Evolutionary conservation across 1,140 invertebrate species (phyloP), one percentile per base, ranked within the genome.

Genomic region (Pseudomyrmex sp.): DNA sequence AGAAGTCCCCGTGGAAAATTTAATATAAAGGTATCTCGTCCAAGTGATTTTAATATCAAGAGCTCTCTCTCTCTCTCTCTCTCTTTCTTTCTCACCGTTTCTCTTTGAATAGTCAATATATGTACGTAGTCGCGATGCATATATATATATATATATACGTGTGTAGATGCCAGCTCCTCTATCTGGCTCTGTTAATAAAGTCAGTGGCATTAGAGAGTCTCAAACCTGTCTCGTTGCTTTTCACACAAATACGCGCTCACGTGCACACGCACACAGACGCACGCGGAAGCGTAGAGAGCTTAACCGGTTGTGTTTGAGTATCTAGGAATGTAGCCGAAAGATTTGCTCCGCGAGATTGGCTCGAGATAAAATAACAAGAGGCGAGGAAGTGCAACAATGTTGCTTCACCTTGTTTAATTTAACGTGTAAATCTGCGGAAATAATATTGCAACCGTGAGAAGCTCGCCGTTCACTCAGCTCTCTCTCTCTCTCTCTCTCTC

Each of bases 21-120:
- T 85, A 82, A 85, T 82, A 85, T 69, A 48, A 85, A 62, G n/a
- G 44, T 50, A 59, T 56, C 52, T 69, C 44, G 70, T 54, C 35
- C 23, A 68, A 48, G 56, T 82, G 58, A 85, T 85, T 75, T 82
- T 85, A 85, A 87, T 85, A 87, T 87, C 58, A 59, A 18, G 35
- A 48, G 23, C 35, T 8, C 52, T 2, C 23, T 13, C 50, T 58
- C 63, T 56, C 75, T 63, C 61, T 44, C 61, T 44, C 26, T 35
- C 61, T 44, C 26, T 62, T 23, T 62, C 18, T 61, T 0, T 48
- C 44, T 23, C 72, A 23, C 72, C n/a, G 13, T 15, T 23, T 35
- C 15, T 75, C 44, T 26, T 10, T 15, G 4, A 48, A 48, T 70
- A 79, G 44, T 79, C 54, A 15, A 13, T 9, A 13, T 46, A 18